Percentiles rank a stretch among this genome's conserved stretches.
These are phyloP conservation scores for Parazoanthus darwini DNA, from an alignment of 92 coral and sea anemone genomes.

Conservation along the genomic window DNA sequence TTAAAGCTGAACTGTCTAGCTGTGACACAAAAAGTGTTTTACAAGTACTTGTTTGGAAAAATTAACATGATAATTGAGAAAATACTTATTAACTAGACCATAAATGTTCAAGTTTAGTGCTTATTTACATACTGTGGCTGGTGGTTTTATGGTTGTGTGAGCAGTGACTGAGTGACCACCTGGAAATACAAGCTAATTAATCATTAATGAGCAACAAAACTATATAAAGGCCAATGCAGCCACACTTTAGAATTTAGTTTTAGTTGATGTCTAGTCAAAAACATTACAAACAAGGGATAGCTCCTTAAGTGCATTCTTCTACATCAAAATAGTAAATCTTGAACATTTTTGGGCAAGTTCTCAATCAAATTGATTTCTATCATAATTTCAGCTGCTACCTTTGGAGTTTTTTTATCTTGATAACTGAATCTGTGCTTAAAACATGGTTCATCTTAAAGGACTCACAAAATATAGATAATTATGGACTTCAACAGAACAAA, in stretches of 20 bases:
- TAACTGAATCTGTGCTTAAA: background rate
- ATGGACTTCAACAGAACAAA: background rate
- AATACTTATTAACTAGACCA: background rate
- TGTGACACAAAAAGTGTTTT: background rate
- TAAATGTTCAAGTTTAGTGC: background rate
- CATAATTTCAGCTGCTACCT: background rate
- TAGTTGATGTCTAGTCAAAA: background rate
- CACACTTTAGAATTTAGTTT: background rate
- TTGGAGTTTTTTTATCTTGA: background rate
- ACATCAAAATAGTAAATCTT: background rate
- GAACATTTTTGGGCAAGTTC: background rate
- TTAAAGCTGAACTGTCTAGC: too few species aligned
- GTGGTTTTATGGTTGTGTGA: constrained; percentile 35
- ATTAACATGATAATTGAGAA: background rate
- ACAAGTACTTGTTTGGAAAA: background rate
- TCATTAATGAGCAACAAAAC: constrained; percentile 42
- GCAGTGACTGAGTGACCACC: constrained; percentile 16
- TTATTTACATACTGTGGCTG: constrained; percentile 4
- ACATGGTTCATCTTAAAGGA: background rate
- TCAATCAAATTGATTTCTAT: background rate
- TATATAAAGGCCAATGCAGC: constrained; percentile 16
- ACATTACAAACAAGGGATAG: background rate
- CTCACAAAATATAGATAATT: background rate
- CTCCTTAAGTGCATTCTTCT: background rate
- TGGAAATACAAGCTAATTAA: background rate